phyloP scores from a whole-genome alignment of 53 echinoderm and acorn worm genomes.

The Temnopleurus reevesii region DNA sequence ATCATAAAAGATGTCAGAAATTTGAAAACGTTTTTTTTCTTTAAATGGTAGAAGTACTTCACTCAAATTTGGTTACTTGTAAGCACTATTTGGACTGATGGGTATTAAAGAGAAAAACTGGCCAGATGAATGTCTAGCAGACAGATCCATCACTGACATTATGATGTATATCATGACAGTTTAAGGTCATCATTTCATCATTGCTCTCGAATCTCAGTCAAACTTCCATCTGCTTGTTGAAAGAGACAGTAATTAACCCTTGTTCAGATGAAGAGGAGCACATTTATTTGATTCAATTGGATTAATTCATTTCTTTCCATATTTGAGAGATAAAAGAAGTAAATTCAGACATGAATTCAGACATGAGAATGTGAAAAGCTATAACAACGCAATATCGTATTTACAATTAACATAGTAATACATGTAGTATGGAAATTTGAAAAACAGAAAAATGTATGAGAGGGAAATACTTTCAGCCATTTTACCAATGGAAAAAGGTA shows the following conservation, averaged over 20 bases:
- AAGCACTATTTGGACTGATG: background rate
- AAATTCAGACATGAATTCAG: too few species aligned
- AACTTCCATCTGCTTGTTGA: background rate
- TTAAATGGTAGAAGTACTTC: background rate
- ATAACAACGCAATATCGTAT: background rate
- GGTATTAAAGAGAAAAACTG: background rate
- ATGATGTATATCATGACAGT: slow-evolving; percentile 11
- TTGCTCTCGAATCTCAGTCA: background rate
- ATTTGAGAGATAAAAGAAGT: too few species aligned
- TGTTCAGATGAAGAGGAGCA: background rate
- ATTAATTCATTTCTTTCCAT: too few species aligned
- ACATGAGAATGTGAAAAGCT: too few species aligned
- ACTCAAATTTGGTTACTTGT: background rate
- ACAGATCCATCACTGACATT: background rate
- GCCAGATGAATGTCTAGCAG: background rate
- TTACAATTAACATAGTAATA: background rate
- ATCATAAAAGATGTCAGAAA: too few species aligned
- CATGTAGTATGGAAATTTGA: background rate
- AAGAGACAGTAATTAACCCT: background rate
- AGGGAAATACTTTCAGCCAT: too few species aligned
- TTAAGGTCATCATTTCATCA: slow-evolving; percentile 7
- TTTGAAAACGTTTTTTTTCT: too few species aligned
- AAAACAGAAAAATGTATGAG: background rate
- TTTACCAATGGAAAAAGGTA: too few species aligned
- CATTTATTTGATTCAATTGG: too few species aligned